A percentile compares a stretch with the other conserved stretches of the same genome.
Evolutionary conservation across 1,140 invertebrate species (phyloP).

Genomic region (Lerema accius): DNA sequence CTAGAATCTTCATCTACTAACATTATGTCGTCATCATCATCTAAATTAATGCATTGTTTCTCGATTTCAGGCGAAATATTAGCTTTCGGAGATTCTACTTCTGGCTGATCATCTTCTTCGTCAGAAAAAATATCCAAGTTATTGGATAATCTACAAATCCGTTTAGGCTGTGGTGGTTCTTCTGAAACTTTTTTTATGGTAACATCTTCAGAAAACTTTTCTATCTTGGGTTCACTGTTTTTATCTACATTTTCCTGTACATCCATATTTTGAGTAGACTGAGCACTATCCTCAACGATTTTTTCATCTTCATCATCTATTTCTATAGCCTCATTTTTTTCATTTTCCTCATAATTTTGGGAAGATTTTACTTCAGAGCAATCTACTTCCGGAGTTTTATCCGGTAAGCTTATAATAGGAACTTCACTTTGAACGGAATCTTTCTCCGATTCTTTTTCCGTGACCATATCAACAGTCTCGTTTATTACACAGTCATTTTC

Average conservation of each 20-base stretch:
- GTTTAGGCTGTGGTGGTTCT: slow-evolving; percentile 37
- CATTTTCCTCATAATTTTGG: not conserved
- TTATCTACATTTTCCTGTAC: slow-evolving; percentile 9
- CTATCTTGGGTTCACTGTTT: slow-evolving; percentile 11
- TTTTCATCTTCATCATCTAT: slow-evolving; percentile 22
- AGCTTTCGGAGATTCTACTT: slow-evolving; percentile 17
- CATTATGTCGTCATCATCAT: slow-evolving; percentile 69
- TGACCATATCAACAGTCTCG: not conserved
- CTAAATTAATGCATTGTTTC: slow-evolving; percentile 62
- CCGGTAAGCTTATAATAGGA: not conserved
- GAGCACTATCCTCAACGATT: not conserved
- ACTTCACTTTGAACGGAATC: not conserved
- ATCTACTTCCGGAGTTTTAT: not conserved
- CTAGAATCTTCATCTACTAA: slow-evolving; percentile 49
- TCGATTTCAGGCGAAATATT: slow-evolving; percentile 18
- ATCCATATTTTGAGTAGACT: slow-evolving; percentile 10
- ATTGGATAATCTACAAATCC: slow-evolving; percentile 62
- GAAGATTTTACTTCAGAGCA: not conserved
- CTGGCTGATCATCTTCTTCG: slow-evolving; percentile 66
- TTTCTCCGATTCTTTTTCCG: not conserved
- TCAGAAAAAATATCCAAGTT: slow-evolving; percentile 70
- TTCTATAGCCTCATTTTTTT: slow-evolving; percentile 12
- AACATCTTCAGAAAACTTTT: slow-evolving; percentile 27
- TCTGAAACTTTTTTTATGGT: slow-evolving; percentile 20
- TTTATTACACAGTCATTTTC: not conserved